Percentiles rank a stretch among this genome's conserved stretches.
Conservation (phyloP, 2,113 vertebrate species). For the Propithecus coquereli region DNA sequence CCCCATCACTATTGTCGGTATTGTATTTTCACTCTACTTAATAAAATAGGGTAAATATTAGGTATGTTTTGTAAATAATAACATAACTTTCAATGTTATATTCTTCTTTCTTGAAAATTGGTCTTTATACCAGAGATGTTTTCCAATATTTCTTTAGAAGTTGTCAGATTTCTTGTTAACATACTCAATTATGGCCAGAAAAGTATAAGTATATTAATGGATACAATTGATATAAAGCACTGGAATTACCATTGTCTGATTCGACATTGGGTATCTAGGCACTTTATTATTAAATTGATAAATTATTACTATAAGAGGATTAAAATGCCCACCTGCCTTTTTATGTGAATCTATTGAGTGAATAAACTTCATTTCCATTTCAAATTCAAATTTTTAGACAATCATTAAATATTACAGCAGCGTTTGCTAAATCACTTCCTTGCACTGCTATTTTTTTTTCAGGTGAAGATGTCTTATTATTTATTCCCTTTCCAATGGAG, state of each 20-base stretch:
- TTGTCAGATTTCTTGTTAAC: constrained; percentile 44
- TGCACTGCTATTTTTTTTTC: not conserved
- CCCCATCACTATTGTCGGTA: not conserved
- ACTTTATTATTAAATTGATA: constrained; percentile 37
- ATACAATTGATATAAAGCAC: constrained; percentile 25
- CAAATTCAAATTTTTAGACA: constrained; percentile 46
- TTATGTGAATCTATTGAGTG: not conserved
- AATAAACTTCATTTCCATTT: constrained; percentile 56
- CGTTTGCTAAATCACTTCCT: constrained; percentile 28
- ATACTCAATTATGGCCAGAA: not conserved
- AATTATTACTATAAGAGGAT: constrained; percentile 23
- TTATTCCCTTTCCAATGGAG: not conserved
- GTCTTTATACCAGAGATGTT: not conserved
- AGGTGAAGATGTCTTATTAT: not conserved
- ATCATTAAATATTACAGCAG: not conserved
- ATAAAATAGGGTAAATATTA: not conserved
- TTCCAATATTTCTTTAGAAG: not conserved
- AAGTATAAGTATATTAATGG: constrained; percentile 35
- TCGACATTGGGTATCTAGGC: constrained; percentile 28
- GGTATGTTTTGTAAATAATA: not conserved
- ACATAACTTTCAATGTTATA: not conserved
- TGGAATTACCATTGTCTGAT: not conserved
- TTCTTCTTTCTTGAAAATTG: not conserved
- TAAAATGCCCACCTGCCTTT: no score
- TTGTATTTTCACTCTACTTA: not conserved